Evolutionary conservation across 2,797 vertebrate species (phyloP), one percentile per base, ranked within the genome.

Genomic region (Pogonophryne albipinna): DNA sequence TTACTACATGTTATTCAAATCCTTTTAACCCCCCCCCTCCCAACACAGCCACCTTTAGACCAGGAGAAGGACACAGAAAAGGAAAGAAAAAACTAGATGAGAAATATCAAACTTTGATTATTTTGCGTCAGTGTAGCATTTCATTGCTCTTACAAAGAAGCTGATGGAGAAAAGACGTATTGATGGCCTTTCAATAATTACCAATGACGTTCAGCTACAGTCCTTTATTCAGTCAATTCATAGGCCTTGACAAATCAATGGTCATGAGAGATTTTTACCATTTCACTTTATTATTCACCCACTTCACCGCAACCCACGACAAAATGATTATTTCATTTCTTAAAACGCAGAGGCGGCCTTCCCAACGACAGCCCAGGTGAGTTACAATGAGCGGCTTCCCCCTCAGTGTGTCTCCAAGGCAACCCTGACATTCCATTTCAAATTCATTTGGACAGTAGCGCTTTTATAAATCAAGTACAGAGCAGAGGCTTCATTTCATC

Each of bases 341-440:
- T 45, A 74, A 82, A 88, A 71, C 10, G 60, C 71, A 20, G 64
- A 71, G 74, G 81, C 44, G 23, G 68, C 73, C 74, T 72, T 82
- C 76, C 55, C 67, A 73, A 2, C 51, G 67, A 81, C 75, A 69
- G 74, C 73, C 71, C 76, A 79, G 80, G 83, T 85, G 81, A 85
- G 66, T 87, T 74, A 85, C 75, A 86, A 75, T 67, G 71, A 76
- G 80, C 71, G 52, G 27, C 66, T 71, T 69, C 76, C 52, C 41
- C 66, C 79, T 80, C 62, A 16, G 61, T 12, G 20, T 45, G 83
- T 93, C 90, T 92, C 92, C 91, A 89, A 84, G 88, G 90, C 87
- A 91, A 92, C 92, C 50, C 78, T 50, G 63, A 76, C 87, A 81
- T 90, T 80, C 82, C 67, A 79, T 88, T 79, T 85, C 56, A 86